These are phyloP conservation scores for Acleris laterana DNA, from an alignment of 2,888 invertebrate species.

Conservation along the genomic window DNA sequence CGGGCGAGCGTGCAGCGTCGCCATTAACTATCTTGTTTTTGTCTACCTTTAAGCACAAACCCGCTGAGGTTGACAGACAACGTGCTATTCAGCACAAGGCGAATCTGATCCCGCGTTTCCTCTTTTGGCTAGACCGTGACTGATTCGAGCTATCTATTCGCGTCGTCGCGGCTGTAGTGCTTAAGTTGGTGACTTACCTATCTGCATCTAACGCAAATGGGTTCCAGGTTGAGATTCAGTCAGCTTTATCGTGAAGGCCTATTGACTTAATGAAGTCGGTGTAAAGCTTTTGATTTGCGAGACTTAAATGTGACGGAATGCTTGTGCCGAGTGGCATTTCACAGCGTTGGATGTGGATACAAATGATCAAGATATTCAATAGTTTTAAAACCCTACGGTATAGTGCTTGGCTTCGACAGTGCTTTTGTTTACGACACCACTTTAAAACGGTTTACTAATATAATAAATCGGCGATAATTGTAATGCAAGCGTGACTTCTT, in stretches of 20 bases:
- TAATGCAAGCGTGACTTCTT: too few species aligned
- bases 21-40: too few species aligned
- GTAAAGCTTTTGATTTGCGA: constrained; percentile 3
- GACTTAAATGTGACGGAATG: background rate
- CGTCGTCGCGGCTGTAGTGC: constrained; percentile 6
- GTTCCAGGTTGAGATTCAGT: constrained; percentile 15
- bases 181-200: constrained; percentile 14
- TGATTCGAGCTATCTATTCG: constrained; percentile 16
- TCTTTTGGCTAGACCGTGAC: constrained; percentile 1
- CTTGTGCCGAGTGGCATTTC: too few species aligned
- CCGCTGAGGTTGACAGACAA: background rate
- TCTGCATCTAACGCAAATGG: constrained; percentile 23
- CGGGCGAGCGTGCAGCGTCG: too few species aligned
- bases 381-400: too few species aligned
- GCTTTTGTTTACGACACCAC: too few species aligned
- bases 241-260: constrained; percentile 22
- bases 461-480: too few species aligned
- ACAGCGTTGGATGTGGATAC: too few species aligned
- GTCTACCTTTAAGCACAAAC: too few species aligned
- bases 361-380: too few species aligned
- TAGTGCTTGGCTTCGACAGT: too few species aligned
- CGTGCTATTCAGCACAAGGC: background rate
- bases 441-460: too few species aligned
- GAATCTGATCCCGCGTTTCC: constrained; percentile 1
- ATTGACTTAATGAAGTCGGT: constrained; percentile 8